Conservation (phyloP, 2,888 invertebrate species). For the Crepidodera aurea region DNA sequence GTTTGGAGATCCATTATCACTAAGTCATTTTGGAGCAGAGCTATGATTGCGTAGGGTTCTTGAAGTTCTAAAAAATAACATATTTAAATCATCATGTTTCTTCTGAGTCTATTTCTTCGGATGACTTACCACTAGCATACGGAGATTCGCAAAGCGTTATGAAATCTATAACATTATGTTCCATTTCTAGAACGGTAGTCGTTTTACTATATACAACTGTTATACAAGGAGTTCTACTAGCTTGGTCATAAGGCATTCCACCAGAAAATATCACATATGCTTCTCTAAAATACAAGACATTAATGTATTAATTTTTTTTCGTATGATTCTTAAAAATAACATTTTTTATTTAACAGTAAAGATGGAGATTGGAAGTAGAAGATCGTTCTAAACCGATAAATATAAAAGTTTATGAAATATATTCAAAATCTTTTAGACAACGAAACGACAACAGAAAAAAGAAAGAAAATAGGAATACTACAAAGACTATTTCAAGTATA, state of each 20-base stretch:
- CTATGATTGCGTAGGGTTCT: slow-evolving; percentile 97
- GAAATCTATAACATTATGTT: slow-evolving; percentile 97
- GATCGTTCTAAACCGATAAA: no score
- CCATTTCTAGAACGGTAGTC: slow-evolving; percentile 98
- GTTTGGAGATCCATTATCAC: slow-evolving; percentile 97
- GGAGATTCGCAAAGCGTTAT: slow-evolving; percentile 95
- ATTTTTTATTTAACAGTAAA: no score
- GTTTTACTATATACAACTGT: slow-evolving; percentile 96
- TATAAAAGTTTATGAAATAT: no score
- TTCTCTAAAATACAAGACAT: slow-evolving; percentile 70
- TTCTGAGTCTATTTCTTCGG: neutral
- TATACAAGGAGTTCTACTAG: slow-evolving; percentile 90
- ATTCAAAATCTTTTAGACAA: no score
- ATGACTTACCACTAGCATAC: slow-evolving; percentile 83
- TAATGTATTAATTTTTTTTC: neutral
- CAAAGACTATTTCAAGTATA: no score
- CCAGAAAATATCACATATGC: slow-evolving; percentile 97
- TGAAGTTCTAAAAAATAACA: slow-evolving; percentile 85
- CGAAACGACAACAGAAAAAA: no score
- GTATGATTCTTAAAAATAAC: no score
- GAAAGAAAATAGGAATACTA: no score
- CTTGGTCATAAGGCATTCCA: slow-evolving; percentile 90
- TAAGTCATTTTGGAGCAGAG: slow-evolving; percentile 95
- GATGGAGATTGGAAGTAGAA: no score
- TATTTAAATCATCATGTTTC: neutral